Conservation (phyloP, 2,797 vertebrate species). For the Antennarius maculatus region DNA sequence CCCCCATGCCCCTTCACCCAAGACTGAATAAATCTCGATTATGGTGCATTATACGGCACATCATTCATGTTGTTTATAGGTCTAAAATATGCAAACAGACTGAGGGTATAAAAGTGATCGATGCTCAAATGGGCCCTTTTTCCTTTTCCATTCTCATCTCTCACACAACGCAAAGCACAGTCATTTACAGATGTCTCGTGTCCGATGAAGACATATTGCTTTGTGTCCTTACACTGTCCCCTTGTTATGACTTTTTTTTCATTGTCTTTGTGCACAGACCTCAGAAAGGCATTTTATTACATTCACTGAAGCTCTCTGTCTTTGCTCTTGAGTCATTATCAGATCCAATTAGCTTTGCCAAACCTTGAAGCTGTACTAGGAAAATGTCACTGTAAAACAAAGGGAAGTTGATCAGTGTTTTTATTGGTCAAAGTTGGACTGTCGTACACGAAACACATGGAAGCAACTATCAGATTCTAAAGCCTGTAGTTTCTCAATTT, state of each 20-base stretch:
- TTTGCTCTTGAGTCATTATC: conserved; percentile 52
- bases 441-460: conserved; percentile 21
- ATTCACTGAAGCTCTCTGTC: conserved; percentile 53
- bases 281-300: conserved; percentile 46
- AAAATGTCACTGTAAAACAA: conserved; percentile 55
- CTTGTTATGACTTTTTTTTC: conserved; percentile 49
- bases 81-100: conserved; percentile 81
- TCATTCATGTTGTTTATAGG: conserved; percentile 83
- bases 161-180: conserved; percentile 40
- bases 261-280: conserved; percentile 51
- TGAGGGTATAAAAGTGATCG: conserved; percentile 74
- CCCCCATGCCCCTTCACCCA: conserved; percentile 37
- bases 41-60: conserved; percentile 81
- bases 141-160: conserved; percentile 48
- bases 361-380: conserved; percentile 51
- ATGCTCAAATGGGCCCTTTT: conserved; percentile 65
- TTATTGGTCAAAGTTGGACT: conserved; percentile 17
- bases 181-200: conserved; percentile 60
- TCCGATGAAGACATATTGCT: conserved; percentile 49
- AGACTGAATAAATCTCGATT: conserved; percentile 92
- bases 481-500: conserved; percentile 11
- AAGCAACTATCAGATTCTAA: conserved; percentile 35
- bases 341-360: conserved; percentile 67
- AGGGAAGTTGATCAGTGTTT: conserved; percentile 52
- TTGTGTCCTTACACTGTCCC: conserved; percentile 49